A percentile compares a stretch with the other conserved stretches of the same genome.
Conservation (phyloP, 2,113 vertebrate genomes). For the Antigone vipio region DNA sequence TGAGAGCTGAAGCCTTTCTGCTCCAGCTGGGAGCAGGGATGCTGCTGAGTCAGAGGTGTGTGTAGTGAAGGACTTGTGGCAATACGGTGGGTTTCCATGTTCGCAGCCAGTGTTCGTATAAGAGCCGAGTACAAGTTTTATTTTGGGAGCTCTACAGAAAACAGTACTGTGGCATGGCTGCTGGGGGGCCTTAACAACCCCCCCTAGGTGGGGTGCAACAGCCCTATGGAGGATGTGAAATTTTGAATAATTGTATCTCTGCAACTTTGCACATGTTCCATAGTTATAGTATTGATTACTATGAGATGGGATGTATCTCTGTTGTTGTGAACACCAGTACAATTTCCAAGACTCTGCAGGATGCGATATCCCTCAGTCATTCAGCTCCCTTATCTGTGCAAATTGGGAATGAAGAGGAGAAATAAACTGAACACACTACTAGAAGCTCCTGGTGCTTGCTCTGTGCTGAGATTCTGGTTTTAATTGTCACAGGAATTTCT, state of each 20-base stretch:
- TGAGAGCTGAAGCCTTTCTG: background rate
- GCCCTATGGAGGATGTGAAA: fast-evolving
- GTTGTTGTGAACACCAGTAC: background rate
- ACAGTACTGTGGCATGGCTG: background rate
- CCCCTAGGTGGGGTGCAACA: background rate
- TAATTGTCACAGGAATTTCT: background rate
- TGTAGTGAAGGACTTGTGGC: background rate
- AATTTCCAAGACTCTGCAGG: background rate
- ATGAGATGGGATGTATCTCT: background rate
- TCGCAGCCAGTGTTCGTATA: background rate
- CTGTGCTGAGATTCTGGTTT: background rate
- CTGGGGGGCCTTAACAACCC: background rate
- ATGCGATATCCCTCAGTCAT: too few species aligned
- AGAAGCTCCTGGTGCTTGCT: background rate
- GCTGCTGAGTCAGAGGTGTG: background rate
- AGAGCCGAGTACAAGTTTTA: background rate
- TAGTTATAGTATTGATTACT: background rate
- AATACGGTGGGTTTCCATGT: background rate
- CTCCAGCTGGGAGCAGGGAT: background rate
- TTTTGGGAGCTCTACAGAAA: background rate
- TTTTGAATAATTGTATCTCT: background rate
- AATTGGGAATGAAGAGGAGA: background rate
- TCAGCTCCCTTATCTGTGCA: background rate
- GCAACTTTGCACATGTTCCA: background rate
- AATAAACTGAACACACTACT: too few species aligned